Conservation (phyloP, 2,797 vertebrate genomes). For the Caiman crocodilus region DNA sequence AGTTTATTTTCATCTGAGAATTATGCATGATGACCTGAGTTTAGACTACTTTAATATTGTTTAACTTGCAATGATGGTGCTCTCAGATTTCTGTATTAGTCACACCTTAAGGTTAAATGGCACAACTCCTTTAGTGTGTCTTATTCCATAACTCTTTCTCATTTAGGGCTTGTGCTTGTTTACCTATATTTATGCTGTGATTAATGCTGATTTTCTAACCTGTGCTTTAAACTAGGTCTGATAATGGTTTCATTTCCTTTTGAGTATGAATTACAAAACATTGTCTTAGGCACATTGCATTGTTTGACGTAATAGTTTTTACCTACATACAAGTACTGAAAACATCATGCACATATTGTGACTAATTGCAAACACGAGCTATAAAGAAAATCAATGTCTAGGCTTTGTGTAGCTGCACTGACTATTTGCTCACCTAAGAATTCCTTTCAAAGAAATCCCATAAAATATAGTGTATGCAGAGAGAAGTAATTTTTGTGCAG, state of each 20-base stretch:
- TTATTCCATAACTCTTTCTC: background rate
- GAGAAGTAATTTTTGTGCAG: background rate
- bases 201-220: background rate
- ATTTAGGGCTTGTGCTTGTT: background rate
- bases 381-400: background rate
- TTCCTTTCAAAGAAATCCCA: background rate
- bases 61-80: background rate
- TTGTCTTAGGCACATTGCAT: background rate
- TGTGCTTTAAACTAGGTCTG: background rate
- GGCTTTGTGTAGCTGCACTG: background rate
- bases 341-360: background rate
- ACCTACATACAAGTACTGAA: background rate
- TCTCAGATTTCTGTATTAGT: background rate
- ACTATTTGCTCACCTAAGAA: background rate
- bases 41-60: constrained; percentile 12
- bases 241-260: background rate
- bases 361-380: background rate
- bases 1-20: background rate
- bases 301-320: background rate
- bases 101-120: background rate
- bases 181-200: background rate
- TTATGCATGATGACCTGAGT: background rate
- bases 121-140: background rate
- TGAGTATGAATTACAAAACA: background rate
- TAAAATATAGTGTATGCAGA: rapidly evolving